A percentile compares a stretch with the other conserved stretches of the same genome.
Evolutionary conservation across 2,113 vertebrate genomes (phyloP).

Genomic region (Ahaetulla prasina): DNA sequence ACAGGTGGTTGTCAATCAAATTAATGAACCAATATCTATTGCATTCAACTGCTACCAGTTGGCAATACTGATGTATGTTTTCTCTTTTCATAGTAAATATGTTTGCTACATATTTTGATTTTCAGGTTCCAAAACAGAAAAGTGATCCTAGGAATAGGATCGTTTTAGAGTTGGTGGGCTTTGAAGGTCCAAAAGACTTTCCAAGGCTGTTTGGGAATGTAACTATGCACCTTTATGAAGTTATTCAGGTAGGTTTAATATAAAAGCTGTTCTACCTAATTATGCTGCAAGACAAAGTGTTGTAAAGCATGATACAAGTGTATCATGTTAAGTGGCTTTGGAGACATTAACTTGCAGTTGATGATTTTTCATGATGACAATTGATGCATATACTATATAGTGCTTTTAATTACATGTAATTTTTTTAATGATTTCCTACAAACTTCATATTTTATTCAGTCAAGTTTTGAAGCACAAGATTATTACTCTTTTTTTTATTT

Average conservation of each 20-base stretch:
- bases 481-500: background rate
- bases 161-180: conserved; percentile 48
- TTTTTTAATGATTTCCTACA: background rate
- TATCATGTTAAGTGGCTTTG: background rate
- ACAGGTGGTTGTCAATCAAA: background rate
- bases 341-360: background rate
- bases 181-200: background rate
- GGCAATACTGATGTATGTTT: background rate
- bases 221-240: conserved; percentile 58
- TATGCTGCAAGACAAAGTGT: background rate
- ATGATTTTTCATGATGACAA: background rate
- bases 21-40: background rate
- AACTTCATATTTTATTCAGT: background rate
- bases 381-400: background rate
- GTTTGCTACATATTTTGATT: conserved; percentile 1
- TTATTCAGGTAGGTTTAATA: conserved; percentile 53
- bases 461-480: background rate
- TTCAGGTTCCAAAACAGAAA: conserved; percentile 57
- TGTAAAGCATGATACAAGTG: background rate
- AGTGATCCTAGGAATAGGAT: conserved; percentile 56
- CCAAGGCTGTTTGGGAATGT: conserved; percentile 32
- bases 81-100: background rate
- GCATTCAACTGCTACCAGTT: background rate
- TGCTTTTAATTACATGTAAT: background rate
- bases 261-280: background rate